Evolutionary conservation across 2,888 invertebrate genomes (phyloP).

Genomic region (Conchocele bisecta): DNA sequence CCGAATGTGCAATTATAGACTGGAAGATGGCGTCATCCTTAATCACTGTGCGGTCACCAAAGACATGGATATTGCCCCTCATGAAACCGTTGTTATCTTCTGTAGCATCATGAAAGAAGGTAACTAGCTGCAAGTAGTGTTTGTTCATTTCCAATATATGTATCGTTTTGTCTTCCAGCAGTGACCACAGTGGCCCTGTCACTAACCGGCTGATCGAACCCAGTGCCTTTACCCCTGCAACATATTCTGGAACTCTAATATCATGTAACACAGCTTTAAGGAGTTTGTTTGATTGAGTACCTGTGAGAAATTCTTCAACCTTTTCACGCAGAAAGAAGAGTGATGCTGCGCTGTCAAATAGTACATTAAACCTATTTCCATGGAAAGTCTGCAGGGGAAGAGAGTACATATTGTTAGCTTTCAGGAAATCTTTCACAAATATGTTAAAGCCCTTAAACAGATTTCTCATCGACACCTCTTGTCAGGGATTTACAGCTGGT

Average conservation of each 20-base stretch:
- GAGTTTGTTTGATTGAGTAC: conserved; percentile 38
- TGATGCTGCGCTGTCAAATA: conserved; percentile 39
- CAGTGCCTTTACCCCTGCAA: conserved; percentile 56
- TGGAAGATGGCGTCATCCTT: conserved; percentile 18
- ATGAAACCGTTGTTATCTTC: neutral
- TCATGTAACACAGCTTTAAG: conserved; percentile 49
- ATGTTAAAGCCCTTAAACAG: conserved; percentile 32
- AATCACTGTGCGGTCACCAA: neutral
- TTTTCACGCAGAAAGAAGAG: conserved; percentile 41
- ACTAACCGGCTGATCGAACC: conserved; percentile 45
- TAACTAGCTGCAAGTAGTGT: conserved; percentile 15
- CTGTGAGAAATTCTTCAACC: conserved; percentile 35
- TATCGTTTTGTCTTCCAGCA: conserved; percentile 33
- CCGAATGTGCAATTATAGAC: conserved; percentile 13
- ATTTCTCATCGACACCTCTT: conserved; percentile 49
- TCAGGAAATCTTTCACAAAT: conserved; percentile 33
- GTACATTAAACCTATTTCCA: conserved; percentile 56
- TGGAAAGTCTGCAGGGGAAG: conserved; percentile 40
- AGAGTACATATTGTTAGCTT: conserved; percentile 13
- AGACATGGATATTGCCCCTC: neutral
- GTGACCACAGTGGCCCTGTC: conserved; percentile 38
- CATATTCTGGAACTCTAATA: conserved; percentile 40
- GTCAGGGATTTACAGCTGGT: conserved; percentile 49
- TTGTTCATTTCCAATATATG: conserved; percentile 37
- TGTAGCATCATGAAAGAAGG: conserved; percentile 12